These are phyloP conservation scores for Gephyroberyx darwinii DNA, from an alignment of 2,797 vertebrate genomes.

Conservation along the genomic window DNA sequence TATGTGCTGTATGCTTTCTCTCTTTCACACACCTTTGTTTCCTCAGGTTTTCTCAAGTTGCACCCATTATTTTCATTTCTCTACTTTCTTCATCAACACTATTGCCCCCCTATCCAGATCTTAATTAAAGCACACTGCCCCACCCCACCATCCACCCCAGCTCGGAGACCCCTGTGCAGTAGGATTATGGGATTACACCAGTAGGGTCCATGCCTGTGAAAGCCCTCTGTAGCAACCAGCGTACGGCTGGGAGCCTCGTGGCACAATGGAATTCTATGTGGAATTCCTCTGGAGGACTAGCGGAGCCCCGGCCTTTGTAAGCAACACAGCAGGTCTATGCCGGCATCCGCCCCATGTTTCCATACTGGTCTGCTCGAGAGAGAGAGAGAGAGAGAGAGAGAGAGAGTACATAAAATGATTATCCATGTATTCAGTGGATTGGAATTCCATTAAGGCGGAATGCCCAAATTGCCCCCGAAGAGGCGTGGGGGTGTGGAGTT, in stretches of 20 bases:
- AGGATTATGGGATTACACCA: slow-evolving; percentile 99
- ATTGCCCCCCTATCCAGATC: slow-evolving; percentile 75
- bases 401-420: slow-evolving; percentile 84
- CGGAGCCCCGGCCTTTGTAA: slow-evolving; percentile 88
- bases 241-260: slow-evolving; percentile 85
- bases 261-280: slow-evolving; percentile 87
- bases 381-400: slow-evolving; percentile 43
- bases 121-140: slow-evolving; percentile 98
- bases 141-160: slow-evolving; percentile 90
- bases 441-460: slow-evolving; percentile 88
- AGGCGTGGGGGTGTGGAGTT: slow-evolving; percentile 75
- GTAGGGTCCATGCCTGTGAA: slow-evolving; percentile 91
- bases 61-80: slow-evolving; percentile 46
- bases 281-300: slow-evolving; percentile 91
- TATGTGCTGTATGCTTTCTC: neutral
- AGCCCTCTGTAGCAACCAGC: slow-evolving; percentile 91
- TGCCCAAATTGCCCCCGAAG: slow-evolving; percentile 86
- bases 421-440: slow-evolving; percentile 87
- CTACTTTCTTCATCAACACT: slow-evolving; percentile 66
- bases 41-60: slow-evolving; percentile 27
- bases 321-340: slow-evolving; percentile 86
- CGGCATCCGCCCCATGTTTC: slow-evolving; percentile 81
- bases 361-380: slow-evolving; percentile 64
- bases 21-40: neutral
- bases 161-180: slow-evolving; percentile 89